A percentile compares a stretch with the other conserved stretches of the same genome.
Evolutionary conservation across 2,797 vertebrate genomes (phyloP).

Genomic region (Falco berigora): DNA sequence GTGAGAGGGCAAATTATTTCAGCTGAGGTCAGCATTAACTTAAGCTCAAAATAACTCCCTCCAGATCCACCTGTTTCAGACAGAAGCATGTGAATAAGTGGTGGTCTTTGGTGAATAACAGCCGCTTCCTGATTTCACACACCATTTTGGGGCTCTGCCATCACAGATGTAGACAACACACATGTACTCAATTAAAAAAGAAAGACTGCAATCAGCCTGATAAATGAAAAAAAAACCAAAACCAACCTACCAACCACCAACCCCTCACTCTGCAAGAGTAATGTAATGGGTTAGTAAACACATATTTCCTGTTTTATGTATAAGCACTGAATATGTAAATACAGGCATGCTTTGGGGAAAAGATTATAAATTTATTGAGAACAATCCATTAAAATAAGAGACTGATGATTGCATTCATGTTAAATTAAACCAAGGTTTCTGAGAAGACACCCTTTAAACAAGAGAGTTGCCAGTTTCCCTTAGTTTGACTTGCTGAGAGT

Average conservation of each 20-base stretch:
- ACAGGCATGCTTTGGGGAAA: neutral
- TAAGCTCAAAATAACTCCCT: slow-evolving; percentile 35
- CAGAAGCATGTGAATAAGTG: neutral
- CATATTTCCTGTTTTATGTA: neutral
- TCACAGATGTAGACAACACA: neutral
- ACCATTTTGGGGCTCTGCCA: neutral
- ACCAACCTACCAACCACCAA: neutral
- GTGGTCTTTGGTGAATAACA: neutral
- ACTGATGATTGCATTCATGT: neutral
- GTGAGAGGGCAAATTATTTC: slow-evolving; percentile 2
- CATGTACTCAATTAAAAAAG: neutral
- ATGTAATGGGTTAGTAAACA: neutral
- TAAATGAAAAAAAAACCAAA: neutral
- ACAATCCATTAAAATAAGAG: neutral
- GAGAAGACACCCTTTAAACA: neutral
- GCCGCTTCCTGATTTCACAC: neutral
- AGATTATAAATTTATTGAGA: neutral
- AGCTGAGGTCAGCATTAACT: slow-evolving; percentile 30
- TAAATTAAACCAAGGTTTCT: neutral
- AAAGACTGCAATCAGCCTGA: neutral
- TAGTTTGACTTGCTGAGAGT: neutral
- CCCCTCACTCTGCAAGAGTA: neutral
- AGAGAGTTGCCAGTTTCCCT: neutral
- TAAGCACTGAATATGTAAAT: neutral
- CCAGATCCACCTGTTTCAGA: slow-evolving; percentile 51